Percentiles rank a stretch among this genome's conserved stretches.
Conservation (phyloP, 1,140 invertebrate species). For the Drosophila nikananu region DNA sequence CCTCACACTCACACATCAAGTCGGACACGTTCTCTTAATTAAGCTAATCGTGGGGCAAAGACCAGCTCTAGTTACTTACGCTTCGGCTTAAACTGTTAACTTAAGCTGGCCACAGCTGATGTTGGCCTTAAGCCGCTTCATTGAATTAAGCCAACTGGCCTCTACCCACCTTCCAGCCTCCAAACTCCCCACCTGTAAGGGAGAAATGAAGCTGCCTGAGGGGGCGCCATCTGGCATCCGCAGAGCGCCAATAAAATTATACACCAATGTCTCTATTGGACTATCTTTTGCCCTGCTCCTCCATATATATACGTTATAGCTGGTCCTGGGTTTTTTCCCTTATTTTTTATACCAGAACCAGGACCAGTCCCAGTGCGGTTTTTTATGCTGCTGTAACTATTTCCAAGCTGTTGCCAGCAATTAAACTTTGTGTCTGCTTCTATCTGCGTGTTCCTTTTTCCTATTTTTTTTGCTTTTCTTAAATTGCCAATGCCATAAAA, state of each 20-base stretch:
- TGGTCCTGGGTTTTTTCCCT: conserved; percentile 8
- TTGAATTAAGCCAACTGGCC: conserved; percentile 75
- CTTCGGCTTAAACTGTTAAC: conserved; percentile 46
- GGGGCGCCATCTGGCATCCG: conserved; percentile 61
- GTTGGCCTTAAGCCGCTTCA: conserved; percentile 57
- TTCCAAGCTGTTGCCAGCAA: conserved; percentile 73
- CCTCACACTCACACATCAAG: neutral
- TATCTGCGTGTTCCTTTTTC: conserved; percentile 1
- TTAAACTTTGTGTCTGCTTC: conserved; percentile 69
- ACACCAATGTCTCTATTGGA: conserved; percentile 71
- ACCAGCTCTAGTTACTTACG: conserved; percentile 39
- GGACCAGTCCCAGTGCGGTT: conserved; percentile 51
- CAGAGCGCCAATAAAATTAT: conserved; percentile 79
- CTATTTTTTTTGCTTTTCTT: conserved; percentile 27
- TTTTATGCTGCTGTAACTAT: conserved; percentile 57
- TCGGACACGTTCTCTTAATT: conserved; percentile 40
- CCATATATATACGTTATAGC: conserved; percentile 16
- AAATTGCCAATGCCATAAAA: conserved; percentile 74
- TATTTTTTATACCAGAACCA: neutral
- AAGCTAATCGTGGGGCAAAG: conserved; percentile 46
- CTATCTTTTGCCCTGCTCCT: conserved; percentile 31
- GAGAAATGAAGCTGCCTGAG: neutral
- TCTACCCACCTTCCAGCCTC: too few species aligned
- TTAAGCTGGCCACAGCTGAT: conserved; percentile 52
- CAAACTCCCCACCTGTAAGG: conserved; percentile 57